These are phyloP conservation scores for Bombus terrestris DNA, from an alignment of 1,140 invertebrate species.

Conservation along the genomic window DNA sequence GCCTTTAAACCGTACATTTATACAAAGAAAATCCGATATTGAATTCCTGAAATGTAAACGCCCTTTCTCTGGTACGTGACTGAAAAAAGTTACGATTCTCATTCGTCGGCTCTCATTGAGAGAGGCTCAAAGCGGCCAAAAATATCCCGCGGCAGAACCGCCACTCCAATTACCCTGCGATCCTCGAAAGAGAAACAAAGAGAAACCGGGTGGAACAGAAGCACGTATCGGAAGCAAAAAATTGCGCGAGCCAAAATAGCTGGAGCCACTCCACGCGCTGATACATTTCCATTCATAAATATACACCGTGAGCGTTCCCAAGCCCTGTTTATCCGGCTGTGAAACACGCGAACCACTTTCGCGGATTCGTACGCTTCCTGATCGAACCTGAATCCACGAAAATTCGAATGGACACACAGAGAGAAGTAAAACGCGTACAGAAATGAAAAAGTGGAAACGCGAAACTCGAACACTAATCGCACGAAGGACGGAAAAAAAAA, in stretches of 20 bases:
- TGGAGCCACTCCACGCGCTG: conserved; percentile 20
- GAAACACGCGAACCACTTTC: conserved; percentile 60
- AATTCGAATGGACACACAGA: conserved; percentile 18
- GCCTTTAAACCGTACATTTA: not conserved
- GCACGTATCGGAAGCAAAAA: conserved; percentile 1
- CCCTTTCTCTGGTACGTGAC: not conserved
- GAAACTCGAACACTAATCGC: conserved; percentile 26
- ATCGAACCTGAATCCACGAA: conserved; percentile 22
- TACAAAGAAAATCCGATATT: not conserved
- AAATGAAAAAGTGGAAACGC: conserved; percentile 23
- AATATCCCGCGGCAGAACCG: conserved; percentile 3
- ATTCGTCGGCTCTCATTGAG: not conserved
- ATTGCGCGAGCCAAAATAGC: conserved; percentile 30
- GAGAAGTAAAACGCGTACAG: not conserved
- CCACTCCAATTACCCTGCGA: conserved; percentile 28
- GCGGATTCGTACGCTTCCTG: conserved; percentile 14
- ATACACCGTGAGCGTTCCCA: conserved; percentile 42
- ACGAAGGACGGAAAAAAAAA: not conserved
- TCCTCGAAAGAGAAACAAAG: conserved; percentile 24
- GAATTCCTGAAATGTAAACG: not conserved
- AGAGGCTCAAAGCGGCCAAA: not conserved
- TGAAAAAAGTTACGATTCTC: not conserved
- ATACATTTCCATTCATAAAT: conserved; percentile 64
- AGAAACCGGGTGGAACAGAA: not conserved
- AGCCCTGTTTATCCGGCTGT: conserved; percentile 15